These are phyloP conservation scores for Cantharis nigra DNA, from an alignment of 2,888 invertebrate species.

Conservation along the genomic window DNA sequence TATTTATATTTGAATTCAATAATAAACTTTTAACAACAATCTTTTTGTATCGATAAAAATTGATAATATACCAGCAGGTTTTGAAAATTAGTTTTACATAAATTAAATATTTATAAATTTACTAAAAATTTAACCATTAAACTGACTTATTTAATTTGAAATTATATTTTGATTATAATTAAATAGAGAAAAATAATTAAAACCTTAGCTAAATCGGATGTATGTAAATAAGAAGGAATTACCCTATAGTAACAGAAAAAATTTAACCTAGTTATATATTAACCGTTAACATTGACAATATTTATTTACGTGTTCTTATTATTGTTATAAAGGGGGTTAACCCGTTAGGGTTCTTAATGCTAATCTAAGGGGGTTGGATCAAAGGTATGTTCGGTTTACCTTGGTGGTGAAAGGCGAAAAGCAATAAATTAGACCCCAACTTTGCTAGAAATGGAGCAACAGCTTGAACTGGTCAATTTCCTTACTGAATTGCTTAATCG, in stretches of 20 bases:
- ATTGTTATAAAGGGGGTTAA: slow-evolving; percentile 19
- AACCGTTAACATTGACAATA: slow-evolving; percentile 13
- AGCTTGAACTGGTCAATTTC: slow-evolving; percentile 8
- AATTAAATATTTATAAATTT: neutral
- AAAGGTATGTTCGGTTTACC: slow-evolving; percentile 40
- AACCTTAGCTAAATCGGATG: neutral
- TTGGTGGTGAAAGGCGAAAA: slow-evolving; percentile 36
- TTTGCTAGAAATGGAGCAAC: slow-evolving; percentile 7
- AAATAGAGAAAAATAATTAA: neutral
- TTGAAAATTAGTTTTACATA: neutral
- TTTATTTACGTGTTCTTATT: slow-evolving; percentile 24
- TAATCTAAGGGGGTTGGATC: slow-evolving; percentile 33
- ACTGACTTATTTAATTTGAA: neutral
- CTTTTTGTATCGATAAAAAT: too few relatives aligned
- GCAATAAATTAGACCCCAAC: slow-evolving; percentile 32
- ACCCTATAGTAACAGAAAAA: neutral
- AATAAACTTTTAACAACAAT: neutral
- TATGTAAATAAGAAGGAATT: neutral
- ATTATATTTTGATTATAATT: neutral
- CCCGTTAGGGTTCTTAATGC: slow-evolving; percentile 26
- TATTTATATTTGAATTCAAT: neutral
- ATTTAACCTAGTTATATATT: neutral
- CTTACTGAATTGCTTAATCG: neutral
- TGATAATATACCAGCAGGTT: neutral
- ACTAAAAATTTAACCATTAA: neutral